phyloP scores from a whole-genome alignment of 2,888 invertebrate genomes.

The Meiosimyza platycephala region DNA sequence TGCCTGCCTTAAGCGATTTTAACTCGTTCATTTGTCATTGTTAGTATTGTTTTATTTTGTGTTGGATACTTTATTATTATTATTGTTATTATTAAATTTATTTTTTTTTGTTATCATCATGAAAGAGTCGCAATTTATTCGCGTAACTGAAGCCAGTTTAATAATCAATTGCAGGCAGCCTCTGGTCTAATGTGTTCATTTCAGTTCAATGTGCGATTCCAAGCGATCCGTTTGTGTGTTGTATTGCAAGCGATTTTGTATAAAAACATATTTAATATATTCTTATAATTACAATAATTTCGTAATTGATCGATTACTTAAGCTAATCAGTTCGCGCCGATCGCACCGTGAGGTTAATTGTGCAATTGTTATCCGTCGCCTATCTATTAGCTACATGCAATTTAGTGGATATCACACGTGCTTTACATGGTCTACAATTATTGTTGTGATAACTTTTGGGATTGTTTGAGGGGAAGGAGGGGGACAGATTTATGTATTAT shows the following conservation, averaged over 20 bases:
- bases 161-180: background rate
- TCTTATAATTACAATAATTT: background rate
- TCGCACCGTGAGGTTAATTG: too few relatives aligned
- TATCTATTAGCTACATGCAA: too few relatives aligned
- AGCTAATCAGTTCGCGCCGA: too few relatives aligned
- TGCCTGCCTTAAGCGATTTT: too few relatives aligned
- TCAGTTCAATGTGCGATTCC: constrained; percentile 1
- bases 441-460: too few relatives aligned
- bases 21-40: too few relatives aligned
- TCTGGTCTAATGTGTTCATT: background rate
- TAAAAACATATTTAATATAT: background rate
- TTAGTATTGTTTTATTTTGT: background rate
- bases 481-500: too few relatives aligned
- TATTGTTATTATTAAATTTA: background rate
- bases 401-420: too few relatives aligned
- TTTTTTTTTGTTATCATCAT: background rate
- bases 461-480: too few relatives aligned
- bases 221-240: background rate
- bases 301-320: background rate
- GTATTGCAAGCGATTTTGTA: background rate
- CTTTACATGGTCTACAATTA: too few relatives aligned
- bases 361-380: too few relatives aligned
- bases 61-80: background rate
- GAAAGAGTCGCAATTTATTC: constrained; percentile 13
- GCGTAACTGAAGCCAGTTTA: constrained; percentile 13